Base-by-base conservation (phyloP, 2,888 invertebrate species). In the Caenorhabditis sinica region DNA sequence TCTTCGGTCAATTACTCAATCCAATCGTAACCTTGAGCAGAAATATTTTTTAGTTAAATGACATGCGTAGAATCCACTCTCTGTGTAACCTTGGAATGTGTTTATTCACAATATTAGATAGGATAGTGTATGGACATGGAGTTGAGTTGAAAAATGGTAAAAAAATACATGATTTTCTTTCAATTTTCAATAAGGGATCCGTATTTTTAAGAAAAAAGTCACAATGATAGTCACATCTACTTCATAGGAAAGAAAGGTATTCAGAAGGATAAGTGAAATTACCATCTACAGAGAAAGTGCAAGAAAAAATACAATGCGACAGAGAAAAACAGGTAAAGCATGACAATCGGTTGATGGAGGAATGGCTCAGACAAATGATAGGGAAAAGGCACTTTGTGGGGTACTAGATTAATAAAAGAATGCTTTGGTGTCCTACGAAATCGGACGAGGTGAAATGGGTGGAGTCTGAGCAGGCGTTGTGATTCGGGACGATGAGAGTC, bases 381-480 rank as follows among this genome's bases (percentile, higher is more conserved):
- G n/a, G 28, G 25, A 36, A 60, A 61, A 49, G 63, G 33, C 28
- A 53, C 17, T 60, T 17, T 51, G 51, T 68, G 33, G 53, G 20
- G 33, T 40, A 40, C 13, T 20, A 11, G 11, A 36, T 53, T 53
- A 3, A 28, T 53, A 15, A 17, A 51, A 5, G 13, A n/a, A 36
- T 43, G 20, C 36, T 73, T 17, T 17, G 20, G 17, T 9, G 23
- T 33, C 15, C 43, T 56, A 81, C 28, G 36, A 23, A 51, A 80
- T 45, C 0, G 74, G 51, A 20, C 81, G 53, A 23, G 71, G 74
- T n/a, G 75, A 82, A n/a, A 75, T 69, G 23, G 69, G 82, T 20
- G 76, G 82, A 0, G 76, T 76, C 17, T 49, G 65, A 25, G 80
- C 66, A 28, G 72, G 66, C 17, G 72, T 60, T 56, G 51, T 56